A percentile compares a stretch with the other conserved stretches of the same genome.
Conservation (phyloP, 2,888 invertebrate genomes). For the Gibbula magus region DNA sequence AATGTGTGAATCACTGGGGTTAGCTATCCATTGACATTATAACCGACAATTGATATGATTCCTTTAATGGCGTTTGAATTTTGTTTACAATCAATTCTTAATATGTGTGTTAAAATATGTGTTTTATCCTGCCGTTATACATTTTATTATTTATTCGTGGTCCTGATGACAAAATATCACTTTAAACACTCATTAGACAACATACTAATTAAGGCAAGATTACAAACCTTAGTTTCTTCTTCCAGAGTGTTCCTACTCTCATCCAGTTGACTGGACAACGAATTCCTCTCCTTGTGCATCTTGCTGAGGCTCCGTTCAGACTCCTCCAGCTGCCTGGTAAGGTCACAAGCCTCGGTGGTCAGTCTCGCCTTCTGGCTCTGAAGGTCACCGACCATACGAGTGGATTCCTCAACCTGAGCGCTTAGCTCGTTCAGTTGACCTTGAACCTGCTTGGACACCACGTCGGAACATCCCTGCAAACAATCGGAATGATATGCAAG, state of each 20-base stretch:
- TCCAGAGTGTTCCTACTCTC: conserved; percentile 98
- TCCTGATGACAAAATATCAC: neutral
- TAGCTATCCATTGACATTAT: neutral
- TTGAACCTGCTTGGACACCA: conserved; percentile 97
- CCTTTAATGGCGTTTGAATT: neutral
- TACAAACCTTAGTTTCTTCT: conserved; percentile 84
- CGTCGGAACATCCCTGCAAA: conserved; percentile 93
- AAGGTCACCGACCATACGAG: conserved; percentile 97
- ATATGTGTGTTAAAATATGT: neutral
- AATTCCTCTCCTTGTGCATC: conserved; percentile 92
- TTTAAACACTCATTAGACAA: neutral
- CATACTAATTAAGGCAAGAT: too few relatives aligned
- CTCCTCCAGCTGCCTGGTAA: conserved; percentile 97
- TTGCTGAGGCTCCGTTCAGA: conserved; percentile 97
- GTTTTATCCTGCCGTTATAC: too few relatives aligned
- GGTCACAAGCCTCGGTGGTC: conserved; percentile 97
- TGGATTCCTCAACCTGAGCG: conserved; percentile 96
- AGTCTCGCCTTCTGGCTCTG: conserved; percentile 89
- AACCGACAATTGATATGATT: neutral
- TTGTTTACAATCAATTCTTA: neutral
- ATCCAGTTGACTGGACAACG: conserved; percentile 95
- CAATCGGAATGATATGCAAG: neutral
- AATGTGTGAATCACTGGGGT: neutral
- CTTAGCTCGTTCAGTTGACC: conserved; percentile 96
- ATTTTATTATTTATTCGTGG: too few relatives aligned